A percentile compares a stretch with the other conserved stretches of the same genome.
phyloP scores from a whole-genome alignment of 2,113 vertebrate genomes.

The Istiophorus platypterus region DNA sequence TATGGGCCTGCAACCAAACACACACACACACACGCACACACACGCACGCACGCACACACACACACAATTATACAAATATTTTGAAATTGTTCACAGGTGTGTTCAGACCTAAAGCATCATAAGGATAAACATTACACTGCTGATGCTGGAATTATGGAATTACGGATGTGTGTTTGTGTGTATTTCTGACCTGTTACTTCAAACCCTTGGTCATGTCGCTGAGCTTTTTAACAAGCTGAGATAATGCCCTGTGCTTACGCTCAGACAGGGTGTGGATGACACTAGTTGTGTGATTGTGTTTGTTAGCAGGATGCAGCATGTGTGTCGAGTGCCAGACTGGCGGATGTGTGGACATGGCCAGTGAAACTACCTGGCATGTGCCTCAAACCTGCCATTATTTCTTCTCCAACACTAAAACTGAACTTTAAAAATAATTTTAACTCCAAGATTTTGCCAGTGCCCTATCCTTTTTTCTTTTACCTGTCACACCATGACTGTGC shows the following conservation, averaged over 20 bases:
- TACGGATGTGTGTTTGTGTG: constrained; percentile 37
- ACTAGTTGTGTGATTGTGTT: constrained; percentile 48
- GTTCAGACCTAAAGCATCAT: constrained; percentile 7
- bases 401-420: background rate
- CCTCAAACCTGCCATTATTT: constrained; percentile 31
- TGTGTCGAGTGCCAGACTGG: constrained; percentile 42
- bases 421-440: constrained; percentile 22
- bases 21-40: background rate
- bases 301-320: constrained; percentile 37
- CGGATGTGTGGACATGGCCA: constrained; percentile 29
- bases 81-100: constrained; percentile 13
- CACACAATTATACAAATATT: constrained; percentile 4
- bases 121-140: background rate
- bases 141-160: constrained; percentile 21
- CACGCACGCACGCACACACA: too few relatives aligned
- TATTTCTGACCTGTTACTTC: constrained; percentile 32
- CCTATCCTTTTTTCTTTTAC: constrained; percentile 25
- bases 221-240: constrained; percentile 58
- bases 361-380: constrained; percentile 27
- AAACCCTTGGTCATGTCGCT: constrained; percentile 12
- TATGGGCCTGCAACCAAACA: background rate
- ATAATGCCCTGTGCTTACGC: constrained; percentile 48
- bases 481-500: constrained; percentile 22
- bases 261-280: constrained; percentile 71
- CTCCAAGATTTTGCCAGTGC: background rate